Percentiles rank a stretch among this genome's conserved stretches.
phyloP scores from a whole-genome alignment of 2,113 vertebrate species.

The Eidolon helvum region DNA sequence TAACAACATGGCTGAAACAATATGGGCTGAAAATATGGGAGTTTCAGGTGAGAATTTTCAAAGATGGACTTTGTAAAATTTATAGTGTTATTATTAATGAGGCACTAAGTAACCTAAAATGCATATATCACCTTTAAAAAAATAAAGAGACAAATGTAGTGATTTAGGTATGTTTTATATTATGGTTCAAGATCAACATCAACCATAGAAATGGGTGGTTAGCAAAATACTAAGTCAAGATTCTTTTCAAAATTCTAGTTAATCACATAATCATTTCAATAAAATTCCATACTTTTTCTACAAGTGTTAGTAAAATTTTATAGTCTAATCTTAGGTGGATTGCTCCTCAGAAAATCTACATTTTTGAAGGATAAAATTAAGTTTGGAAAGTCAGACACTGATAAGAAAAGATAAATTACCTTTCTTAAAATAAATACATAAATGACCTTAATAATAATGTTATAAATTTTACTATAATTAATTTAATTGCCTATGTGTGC shows the following conservation, averaged over 20 bases:
- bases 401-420: not conserved
- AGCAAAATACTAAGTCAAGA: not conserved
- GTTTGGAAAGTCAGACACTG: not conserved
- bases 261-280: not conserved
- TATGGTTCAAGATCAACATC: not conserved
- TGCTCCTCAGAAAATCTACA: not conserved
- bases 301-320: not conserved
- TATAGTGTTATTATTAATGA: not conserved
- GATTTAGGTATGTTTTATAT: not conserved
- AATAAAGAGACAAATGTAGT: not conserved
- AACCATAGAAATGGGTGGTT: not conserved
- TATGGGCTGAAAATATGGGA: not conserved
- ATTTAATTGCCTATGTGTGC: not conserved
- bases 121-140: not conserved
- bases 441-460: conserved; percentile 8
- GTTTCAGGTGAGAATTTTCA: not conserved
- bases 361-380: not conserved
- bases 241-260: not conserved
- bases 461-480: conserved; percentile 3
- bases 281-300: not conserved
- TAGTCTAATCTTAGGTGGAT: not conserved
- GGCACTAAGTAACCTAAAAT: not conserved
- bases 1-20: not conserved
- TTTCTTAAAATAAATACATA: conserved; percentile 26
- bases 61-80: not conserved